Percentiles rank a stretch among this genome's conserved stretches.
Conservation (phyloP, 2,888 invertebrate species). For the Strigamia maritima region DNA sequence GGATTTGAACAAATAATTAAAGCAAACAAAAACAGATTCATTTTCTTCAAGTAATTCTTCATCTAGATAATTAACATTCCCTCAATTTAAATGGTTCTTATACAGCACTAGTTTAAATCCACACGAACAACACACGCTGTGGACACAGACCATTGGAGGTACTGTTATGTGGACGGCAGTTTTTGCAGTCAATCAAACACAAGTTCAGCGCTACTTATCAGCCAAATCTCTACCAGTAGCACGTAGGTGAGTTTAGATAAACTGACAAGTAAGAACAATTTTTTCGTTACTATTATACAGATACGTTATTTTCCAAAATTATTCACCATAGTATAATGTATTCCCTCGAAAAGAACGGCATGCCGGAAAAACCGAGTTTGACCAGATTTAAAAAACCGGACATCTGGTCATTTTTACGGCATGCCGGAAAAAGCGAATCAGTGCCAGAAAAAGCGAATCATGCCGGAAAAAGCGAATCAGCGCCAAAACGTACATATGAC, state of each 20-base stretch:
- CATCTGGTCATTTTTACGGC: no score
- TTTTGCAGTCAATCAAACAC: slow-evolving; percentile 90
- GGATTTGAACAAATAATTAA: slow-evolving; percentile 42
- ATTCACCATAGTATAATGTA: no score
- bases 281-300: no score
- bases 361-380: no score
- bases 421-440: no score
- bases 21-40: background rate
- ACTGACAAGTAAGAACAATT: no score
- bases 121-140: slow-evolving; percentile 81
- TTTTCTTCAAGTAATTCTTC: slow-evolving; percentile 41
- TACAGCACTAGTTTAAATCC: slow-evolving; percentile 63
- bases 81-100: background rate
- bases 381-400: no score
- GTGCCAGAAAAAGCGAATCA: no score
- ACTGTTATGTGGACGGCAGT: slow-evolving; percentile 88
- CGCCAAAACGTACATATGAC: no score
- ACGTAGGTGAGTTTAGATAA: slow-evolving; percentile 40
- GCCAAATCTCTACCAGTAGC: slow-evolving; percentile 59
- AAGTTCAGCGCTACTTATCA: slow-evolving; percentile 86
- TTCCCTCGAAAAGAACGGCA: no score
- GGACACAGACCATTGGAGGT: slow-evolving; percentile 78
- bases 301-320: background rate
- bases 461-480: no score
- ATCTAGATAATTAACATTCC: background rate